Percentiles rank a stretch among this genome's conserved stretches.
Conservation (phyloP, 30 jellyfish, hydroid and myxozoan genomes). For the Hydra vulgaris region DNA sequence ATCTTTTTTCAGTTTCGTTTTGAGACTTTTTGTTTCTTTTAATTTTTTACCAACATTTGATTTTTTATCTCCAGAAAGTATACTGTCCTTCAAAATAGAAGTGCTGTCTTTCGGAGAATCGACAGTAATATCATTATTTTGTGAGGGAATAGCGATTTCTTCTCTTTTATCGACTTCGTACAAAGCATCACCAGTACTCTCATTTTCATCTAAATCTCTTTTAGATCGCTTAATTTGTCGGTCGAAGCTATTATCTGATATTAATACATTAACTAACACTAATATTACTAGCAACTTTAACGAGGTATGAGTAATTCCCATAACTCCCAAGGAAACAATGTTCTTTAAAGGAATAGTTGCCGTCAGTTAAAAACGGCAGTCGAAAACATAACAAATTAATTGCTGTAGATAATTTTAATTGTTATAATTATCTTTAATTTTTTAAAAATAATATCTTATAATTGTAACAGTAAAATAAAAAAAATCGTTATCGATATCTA, state of each 20-base stretch:
- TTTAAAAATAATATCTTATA: not conserved
- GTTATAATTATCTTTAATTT: not conserved
- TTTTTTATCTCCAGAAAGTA: not conserved
- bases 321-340: not conserved
- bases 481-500: not conserved
- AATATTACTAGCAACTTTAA: conserved; percentile 7
- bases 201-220: conserved; percentile 53
- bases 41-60: conserved; percentile 1
- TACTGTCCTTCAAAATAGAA: not conserved
- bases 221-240: conserved; percentile 40
- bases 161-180: conserved; percentile 31
- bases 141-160: conserved; percentile 26
- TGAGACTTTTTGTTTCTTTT: not conserved
- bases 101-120: not conserved
- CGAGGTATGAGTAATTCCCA: conserved; percentile 17
- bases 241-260: conserved; percentile 15
- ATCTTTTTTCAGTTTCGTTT: not conserved
- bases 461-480: conserved; percentile 10
- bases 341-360: not conserved
- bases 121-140: not conserved
- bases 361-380: not conserved
- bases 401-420: not conserved
- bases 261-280: conserved; percentile 10
- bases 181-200: conserved; percentile 57
- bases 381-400: not conserved